Percentiles rank a stretch among this genome's conserved stretches.
Evolutionary conservation across 30 jellyfish, hydroid and myxozoan genomes (phyloP).

Genomic region (Cassiopea andromeda): DNA sequence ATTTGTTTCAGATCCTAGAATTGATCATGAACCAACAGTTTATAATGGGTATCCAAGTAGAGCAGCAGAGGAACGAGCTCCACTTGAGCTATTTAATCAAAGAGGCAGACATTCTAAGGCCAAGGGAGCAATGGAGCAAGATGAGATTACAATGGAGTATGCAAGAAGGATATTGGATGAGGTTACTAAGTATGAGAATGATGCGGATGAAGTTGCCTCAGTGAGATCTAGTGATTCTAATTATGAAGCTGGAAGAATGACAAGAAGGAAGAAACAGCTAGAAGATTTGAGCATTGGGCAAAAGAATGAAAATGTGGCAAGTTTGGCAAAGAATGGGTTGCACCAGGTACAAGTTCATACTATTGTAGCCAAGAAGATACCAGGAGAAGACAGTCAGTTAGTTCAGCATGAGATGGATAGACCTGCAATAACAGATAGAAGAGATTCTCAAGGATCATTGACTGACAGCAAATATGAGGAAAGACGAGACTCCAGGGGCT

Average conservation of each 20-base stretch:
- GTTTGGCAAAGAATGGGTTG: conserved; percentile 26
- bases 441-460: not conserved
- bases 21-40: not conserved
- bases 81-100: not conserved
- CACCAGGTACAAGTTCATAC: conserved; percentile 35
- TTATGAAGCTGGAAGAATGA: conserved; percentile 11
- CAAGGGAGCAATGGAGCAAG: conserved; percentile 8
- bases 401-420: not conserved
- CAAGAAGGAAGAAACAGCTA: conserved; percentile 19
- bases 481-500: too few relatives aligned
- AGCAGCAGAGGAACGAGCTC: not conserved
- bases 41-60: not conserved
- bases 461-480: not conserved
- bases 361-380: not conserved
- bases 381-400: not conserved
- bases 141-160: not conserved
- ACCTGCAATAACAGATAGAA: not conserved
- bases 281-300: conserved; percentile 15
- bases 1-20: not conserved
- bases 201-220: conserved; percentile 15
- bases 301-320: conserved; percentile 12
- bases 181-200: not conserved
- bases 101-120: not conserved
- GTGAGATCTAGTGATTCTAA: conserved; percentile 26
- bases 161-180: conserved; percentile 8